phyloP scores from a whole-genome alignment of 2,113 vertebrate species.

The Malurus elegans region DNA sequence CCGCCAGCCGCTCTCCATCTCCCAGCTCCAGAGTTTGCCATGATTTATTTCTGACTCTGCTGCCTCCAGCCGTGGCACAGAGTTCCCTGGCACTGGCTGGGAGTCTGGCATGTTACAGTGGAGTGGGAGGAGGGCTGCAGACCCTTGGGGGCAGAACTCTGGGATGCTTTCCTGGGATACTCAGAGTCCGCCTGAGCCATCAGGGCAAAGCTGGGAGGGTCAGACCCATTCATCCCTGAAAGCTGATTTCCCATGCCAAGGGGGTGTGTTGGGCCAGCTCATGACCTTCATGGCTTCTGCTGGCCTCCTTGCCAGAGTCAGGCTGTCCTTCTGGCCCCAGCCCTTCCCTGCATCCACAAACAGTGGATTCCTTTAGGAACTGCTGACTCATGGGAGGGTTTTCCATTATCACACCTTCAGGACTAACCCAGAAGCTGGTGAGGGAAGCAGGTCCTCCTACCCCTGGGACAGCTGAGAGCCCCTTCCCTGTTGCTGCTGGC shows the following conservation, averaged over 20 bases:
- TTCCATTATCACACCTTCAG: background rate
- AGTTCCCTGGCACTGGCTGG: background rate
- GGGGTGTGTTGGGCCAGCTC: background rate
- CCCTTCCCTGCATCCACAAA: background rate
- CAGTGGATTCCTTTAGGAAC: background rate
- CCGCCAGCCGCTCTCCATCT: background rate
- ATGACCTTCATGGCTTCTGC: background rate
- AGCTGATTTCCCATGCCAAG: background rate
- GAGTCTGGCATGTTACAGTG: fast-evolving
- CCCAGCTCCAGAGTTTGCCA: background rate
- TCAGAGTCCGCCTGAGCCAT: background rate
- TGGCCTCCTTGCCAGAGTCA: background rate
- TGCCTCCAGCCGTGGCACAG: background rate
- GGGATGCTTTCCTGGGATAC: background rate
- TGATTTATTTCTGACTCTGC: background rate
- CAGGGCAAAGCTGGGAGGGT: background rate
- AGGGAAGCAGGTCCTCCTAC: background rate
- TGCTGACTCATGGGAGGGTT: background rate
- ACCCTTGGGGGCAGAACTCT: background rate
- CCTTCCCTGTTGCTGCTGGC: background rate
- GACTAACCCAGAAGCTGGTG: background rate
- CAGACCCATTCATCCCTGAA: background rate
- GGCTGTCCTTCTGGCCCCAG: background rate
- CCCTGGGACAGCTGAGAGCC: background rate
- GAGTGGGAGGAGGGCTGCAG: background rate